Evolutionary conservation across 1,140 invertebrate genomes (phyloP), one percentile per base, ranked within the genome.

Genomic region (Hesperophylax magnus): DNA sequence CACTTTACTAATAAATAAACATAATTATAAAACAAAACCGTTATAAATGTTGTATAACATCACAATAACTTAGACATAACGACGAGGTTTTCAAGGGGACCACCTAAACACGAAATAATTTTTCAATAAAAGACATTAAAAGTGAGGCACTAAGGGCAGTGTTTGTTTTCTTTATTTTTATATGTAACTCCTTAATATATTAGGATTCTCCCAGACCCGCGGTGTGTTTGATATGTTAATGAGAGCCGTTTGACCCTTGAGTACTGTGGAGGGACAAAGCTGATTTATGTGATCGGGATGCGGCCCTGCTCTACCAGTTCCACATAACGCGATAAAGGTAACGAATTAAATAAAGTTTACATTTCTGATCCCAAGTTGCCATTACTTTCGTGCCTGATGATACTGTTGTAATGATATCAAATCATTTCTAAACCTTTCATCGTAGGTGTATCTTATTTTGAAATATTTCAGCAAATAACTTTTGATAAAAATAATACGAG

Each of bases 221-320:
- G 63, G 63, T 31, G 11, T 31, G 63, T 67, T 67, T 67, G 63
- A 67, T 67, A 67, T 67, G 63, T n/a, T 67, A 67, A 67, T 67
- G 63, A 47, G 39, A 14, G 39, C 39, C 39, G 39, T 47, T 47
- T 47, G 39, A 67, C 63, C 27, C 63, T 61, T 61, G 58, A 61
- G 31, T 22, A 14, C 27, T 17, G 17, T 18, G 27, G 63, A 67
- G 63, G 24, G 31, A 27, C 17, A 34, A 31, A 61, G 58, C 17
- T 31, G 63, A 67, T 67, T 67, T 67, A 67, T 67, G 31, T 27
- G 63, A 34, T n/a, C 63, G 22, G 63, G 22, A 15, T 27, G 3
- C n/a, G 14, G 39, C 39, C 39, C 39, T 47, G 39, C 15, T 31
- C 17, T 15, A 17, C 61, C 61, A 27, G 24, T 65, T 65, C 22